Base-by-base conservation (phyloP, 2,797 vertebrate genomes). In the Hirundo rustica region DNA sequence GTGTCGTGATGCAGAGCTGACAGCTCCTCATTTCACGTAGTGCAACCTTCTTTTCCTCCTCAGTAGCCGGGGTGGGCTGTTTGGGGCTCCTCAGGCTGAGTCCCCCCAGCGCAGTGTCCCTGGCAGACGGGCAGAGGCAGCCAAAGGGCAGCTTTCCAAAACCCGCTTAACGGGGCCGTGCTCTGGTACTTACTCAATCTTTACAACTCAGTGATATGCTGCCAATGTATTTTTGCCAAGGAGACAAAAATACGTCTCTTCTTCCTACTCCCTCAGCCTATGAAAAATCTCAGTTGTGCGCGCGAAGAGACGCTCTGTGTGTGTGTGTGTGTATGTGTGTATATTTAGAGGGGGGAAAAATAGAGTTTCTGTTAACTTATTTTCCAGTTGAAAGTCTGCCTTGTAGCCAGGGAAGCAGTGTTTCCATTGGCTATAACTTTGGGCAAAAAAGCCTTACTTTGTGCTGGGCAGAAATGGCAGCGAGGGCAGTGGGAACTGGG, bases 141-240 rank as follows among this genome's bases (percentile, higher is more conserved):
- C 40, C 8, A 2, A 78, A 58, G 71, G 92, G 92, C 90, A 91
- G 38, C 47, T 67, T 68, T 92, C 94, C 92, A 96, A 87, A 88
- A 23, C 48, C 62, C 0, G 7, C 80, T 74, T 22, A 65, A 58
- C 16, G 1, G 87, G 93, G 93, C 89, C 53, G 7, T 6, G 27
- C 62, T 95, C 68, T 89, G 86, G 71, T 72, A 68, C 81, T 92
- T 92, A 79, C 82, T 95, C 84, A 87, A 9, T 76, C 95, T 94
- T 88, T 97, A 95, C 94, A 95, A 95, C 86, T 95, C 92, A 67
- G 32, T 88, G 89, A 92, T 57, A 47, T 11, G 64, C 47, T 95
- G 93, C 88, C 89, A 94, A 58, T 91, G 14, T 48, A 89, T 93
- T 93, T 96, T 87, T 95, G 93, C 89, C 80, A 96, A 89, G 68